These are phyloP conservation scores for Erpornis zantholeuca DNA, from an alignment of 2,113 vertebrate genomes.

Conservation along the genomic window DNA sequence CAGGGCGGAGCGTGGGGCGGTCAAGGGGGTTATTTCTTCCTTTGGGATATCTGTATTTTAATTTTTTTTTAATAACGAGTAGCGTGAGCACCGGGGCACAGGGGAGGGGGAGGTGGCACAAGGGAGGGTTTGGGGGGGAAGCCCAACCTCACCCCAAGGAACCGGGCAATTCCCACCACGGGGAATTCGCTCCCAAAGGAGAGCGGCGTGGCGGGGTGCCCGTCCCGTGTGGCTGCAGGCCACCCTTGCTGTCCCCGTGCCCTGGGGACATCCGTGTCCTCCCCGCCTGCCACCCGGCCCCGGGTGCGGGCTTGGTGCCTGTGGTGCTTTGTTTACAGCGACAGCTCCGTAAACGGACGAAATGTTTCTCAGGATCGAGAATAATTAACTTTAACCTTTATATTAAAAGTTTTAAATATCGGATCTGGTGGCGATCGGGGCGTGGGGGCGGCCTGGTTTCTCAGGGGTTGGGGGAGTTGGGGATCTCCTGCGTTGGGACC, in stretches of 20 bases:
- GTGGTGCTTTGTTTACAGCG: conserved; percentile 69
- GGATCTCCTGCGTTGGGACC: background rate
- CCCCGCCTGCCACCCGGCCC: background rate
- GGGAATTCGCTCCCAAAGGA: conserved; percentile 77
- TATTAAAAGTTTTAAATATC: conserved; percentile 55
- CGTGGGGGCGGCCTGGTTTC: too few species aligned
- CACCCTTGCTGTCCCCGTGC: background rate
- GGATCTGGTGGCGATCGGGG: background rate
- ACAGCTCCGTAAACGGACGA: conserved; percentile 55
- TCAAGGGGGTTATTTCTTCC: background rate
- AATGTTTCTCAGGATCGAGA: conserved; percentile 70
- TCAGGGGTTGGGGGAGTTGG: background rate
- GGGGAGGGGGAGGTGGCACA: background rate
- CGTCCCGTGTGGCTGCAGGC: background rate
- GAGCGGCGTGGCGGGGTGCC: conserved; percentile 30
- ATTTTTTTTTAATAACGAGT: conserved; percentile 71
- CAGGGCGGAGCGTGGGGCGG: background rate
- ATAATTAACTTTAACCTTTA: conserved; percentile 60
- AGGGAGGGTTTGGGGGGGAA: background rate
- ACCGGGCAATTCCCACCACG: background rate
- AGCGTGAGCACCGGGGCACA: background rate
- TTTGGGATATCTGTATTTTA: conserved; percentile 55
- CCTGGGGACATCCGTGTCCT: background rate
- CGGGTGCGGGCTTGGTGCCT: conserved; percentile 18
- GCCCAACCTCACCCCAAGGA: background rate